Evolutionary conservation across 2,888 invertebrate species (phyloP), one percentile per base, ranked within the genome.

Genomic region (Stegana nigrithorax): DNA sequence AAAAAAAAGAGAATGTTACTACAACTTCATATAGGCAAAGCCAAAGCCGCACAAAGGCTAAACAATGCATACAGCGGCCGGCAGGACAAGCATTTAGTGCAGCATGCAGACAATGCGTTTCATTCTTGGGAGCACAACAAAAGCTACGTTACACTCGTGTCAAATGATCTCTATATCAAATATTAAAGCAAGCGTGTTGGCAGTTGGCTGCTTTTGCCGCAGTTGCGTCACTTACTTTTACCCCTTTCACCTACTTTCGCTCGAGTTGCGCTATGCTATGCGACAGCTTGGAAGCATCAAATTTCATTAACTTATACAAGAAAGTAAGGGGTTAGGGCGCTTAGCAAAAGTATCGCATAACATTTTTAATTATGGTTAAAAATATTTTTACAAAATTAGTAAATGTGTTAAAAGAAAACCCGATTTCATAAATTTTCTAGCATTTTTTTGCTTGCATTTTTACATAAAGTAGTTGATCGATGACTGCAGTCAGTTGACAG

Each of bases 121-220:
- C 36, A 36, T 55, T 55, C 21, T 55, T 55, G 10, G 29, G 17
- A 29, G 29, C 8, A 55, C 53, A 19, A 55, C n/a, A 55, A 27
- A 44, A 5, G 2, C 21, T 14, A 12, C 8, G 17, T 23, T 8
- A 17, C 14, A 55, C 53, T 55, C 53, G 53, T 55, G 53, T 55
- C 53, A 55, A 32, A 55, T 12, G 36, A 29, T 55, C 53, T 55
- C 21, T 55, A 55, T 21, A 36, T 55, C 53, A 55, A 55, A 55
- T 55, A 55, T 32, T 32, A 32, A 55, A 32, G 53, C 53, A 55
- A 55, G 36, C 53, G 53, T 55, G 36, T 53, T 53, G 53, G 53
- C 50, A 50, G 44, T 44, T 44, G 44, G 44, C 17, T 17, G 19
- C 17, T 8, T 7, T 14, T 14, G 4, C 17, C 44, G 17, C 50